Evolutionary conservation across 1,140 invertebrate genomes (phyloP), one percentile per base, ranked within the genome.

Genomic region (Patella vulgata): DNA sequence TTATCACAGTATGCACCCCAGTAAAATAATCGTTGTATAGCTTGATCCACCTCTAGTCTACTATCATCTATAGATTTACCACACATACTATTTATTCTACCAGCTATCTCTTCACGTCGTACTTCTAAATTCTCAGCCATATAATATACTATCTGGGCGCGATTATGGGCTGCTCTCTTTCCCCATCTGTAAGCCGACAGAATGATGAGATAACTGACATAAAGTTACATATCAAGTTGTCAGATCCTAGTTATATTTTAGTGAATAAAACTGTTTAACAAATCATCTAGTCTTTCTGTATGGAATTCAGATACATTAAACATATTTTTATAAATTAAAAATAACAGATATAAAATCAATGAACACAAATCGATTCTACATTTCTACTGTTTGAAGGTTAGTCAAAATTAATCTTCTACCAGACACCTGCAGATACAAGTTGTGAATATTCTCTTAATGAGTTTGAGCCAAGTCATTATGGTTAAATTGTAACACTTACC

Each of bases 1-100:
- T 87, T 87, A 64, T 86, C 86, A 74, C 80, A 80, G 62, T 84
- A 83, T 9, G 81, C 81, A 19, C 83, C 86, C 85, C 85, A 87
- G 70, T 84, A 77, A 69, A 86, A 86, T 23, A 87, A 70, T 39
- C 84, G 69, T 43, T 82, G 68, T 6, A 87, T 67, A 4, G 85
- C 74, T 19, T 74, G 56, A 39, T 85, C 73, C 1, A 88, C 74
- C 73, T 87, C 86, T 28, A 50, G 43, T 40, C 64, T 53, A 39
- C 78, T 74, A 27, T 76, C 67, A 9, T 75, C 77, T 25, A 70
- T 28, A 11, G 50, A 62, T 40, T 72, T 42, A 2, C 80, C 80
- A 12, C 80, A 85, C 66, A 84, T 70, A 19, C 61, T 33, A 23
- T 54, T 48, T 19, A 87, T 61, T 23, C 77, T 68, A 14, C 59